These are phyloP conservation scores for Dinothrombium tinctorium DNA, from an alignment of 1,140 invertebrate genomes.

Conservation along the genomic window DNA sequence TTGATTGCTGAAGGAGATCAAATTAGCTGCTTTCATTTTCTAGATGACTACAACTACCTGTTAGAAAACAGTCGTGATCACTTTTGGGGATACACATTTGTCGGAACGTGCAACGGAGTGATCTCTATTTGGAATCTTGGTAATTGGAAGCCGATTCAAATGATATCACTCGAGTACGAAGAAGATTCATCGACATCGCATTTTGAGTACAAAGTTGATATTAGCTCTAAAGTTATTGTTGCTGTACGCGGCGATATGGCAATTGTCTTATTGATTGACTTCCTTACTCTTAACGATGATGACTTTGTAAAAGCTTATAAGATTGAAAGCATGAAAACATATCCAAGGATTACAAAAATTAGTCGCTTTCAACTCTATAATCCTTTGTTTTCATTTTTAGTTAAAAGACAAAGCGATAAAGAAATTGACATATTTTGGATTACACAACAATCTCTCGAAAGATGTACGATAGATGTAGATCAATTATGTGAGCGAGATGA, in stretches of 20 bases:
- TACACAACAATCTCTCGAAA: constrained; percentile 1
- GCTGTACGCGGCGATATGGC: background rate
- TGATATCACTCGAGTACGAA: background rate
- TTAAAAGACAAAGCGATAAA: background rate
- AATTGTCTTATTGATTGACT: background rate
- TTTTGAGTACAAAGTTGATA: background rate
- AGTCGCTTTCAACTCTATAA: constrained; percentile 1
- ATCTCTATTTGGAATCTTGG: background rate
- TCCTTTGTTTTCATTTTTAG: background rate
- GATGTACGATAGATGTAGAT: background rate
- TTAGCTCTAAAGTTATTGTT: background rate
- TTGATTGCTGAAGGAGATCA: background rate
- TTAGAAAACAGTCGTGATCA: background rate
- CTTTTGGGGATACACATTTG: constrained; percentile 1
- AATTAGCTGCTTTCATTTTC: background rate
- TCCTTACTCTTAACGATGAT: background rate
- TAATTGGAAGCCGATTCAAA: background rate
- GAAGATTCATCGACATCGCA: background rate
- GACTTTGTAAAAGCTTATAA: background rate
- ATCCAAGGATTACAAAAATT: constrained; percentile 1
- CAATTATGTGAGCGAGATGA: too few species aligned
- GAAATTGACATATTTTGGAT: constrained; percentile 2
- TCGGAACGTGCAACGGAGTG: background rate
- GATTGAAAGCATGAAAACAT: too few species aligned
- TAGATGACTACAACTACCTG: constrained; percentile 1